A percentile compares a stretch with the other conserved stretches of the same genome.
Evolutionary conservation across 23 tunicate species (phyloP).

Genomic region (Halocynthia roretzi): DNA sequence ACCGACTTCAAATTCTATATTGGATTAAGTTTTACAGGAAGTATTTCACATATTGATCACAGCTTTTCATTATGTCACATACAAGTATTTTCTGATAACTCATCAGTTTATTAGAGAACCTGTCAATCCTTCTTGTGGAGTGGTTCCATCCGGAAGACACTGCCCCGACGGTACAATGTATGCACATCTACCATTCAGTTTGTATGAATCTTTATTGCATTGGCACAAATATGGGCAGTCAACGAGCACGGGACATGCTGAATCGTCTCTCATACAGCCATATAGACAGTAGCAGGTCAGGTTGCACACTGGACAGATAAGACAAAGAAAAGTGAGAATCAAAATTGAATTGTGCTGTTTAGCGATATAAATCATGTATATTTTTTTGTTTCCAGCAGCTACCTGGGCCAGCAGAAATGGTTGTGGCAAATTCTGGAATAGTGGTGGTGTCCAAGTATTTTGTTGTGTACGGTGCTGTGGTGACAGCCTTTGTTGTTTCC

Average conservation of each 20-base stretch:
- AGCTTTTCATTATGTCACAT: too few relatives aligned
- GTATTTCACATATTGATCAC: too few relatives aligned
- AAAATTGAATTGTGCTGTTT: background rate
- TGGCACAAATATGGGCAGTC: constrained; percentile 80
- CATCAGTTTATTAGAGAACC: background rate
- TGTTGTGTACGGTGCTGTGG: background rate
- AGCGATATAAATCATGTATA: too few relatives aligned
- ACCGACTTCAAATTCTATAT: too few relatives aligned
- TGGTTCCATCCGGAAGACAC: constrained; percentile 61
- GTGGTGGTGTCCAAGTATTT: background rate
- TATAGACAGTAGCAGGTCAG: constrained; percentile 86
- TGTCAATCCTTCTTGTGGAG: constrained; percentile 38
- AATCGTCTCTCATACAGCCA: constrained; percentile 83
- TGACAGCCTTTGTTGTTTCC: background rate
- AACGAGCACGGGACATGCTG: constrained; percentile 49
- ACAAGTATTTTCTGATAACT: too few relatives aligned
- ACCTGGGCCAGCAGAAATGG: background rate
- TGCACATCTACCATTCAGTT: constrained; percentile 78
- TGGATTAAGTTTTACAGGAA: too few relatives aligned
- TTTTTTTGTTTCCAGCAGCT: background rate
- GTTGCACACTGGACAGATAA: constrained; percentile 45
- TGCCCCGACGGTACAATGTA: constrained; percentile 59
- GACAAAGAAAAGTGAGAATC: background rate
- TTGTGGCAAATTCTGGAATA: background rate
- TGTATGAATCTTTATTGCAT: constrained; percentile 60